Base-by-base conservation (phyloP, 1,140 invertebrate genomes). In the Mamestra configurata region DNA sequence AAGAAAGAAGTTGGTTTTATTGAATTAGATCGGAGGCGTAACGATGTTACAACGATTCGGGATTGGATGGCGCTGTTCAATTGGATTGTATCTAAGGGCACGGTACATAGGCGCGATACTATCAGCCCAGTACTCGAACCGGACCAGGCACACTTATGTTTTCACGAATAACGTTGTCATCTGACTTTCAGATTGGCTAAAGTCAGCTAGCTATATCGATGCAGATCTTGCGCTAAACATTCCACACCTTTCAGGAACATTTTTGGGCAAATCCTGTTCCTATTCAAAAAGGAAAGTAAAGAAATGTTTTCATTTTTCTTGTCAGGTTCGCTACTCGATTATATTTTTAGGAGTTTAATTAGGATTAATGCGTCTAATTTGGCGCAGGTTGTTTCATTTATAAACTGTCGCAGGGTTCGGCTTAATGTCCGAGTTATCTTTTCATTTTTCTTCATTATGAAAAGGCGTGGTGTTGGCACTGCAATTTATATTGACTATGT, bases 1-100 rank as follows among this genome's bases (percentile, higher is more conserved):
- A 46, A 76, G 20, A 61, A 76, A 76, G 40, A 76, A 76, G 55
- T 61, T 76, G 35, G 20, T 46, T 76, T 76, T 61, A 76, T 76
- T 76, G 53, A 59, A 76, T 76, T 61, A 76, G 27, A 72, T 55
- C 51, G 46, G 49, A 72, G 31, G 7, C 55, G 27, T 76, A 76
- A 76, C 55, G 55, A 59, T 46, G 72, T 76, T 61, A 76, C 72
- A 76, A 59, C 72, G 55, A 61, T 61, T 76, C 24, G 35, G 71
- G 53, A 40, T 37, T 59, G 37, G 35, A 76, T 37, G 37, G 11
- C 49, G 24, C 24, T 37, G 35, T 76, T 27, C 37, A 40, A 76
- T 76, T 61, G 35, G 55, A 61, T 76, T 76, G 55, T 61, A 27
- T 61, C 31, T 59, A 35, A 22, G 35, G 55, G 59, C 59, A 35